These are phyloP conservation scores for Rhagologus leucostigma DNA, from an alignment of 2,113 vertebrate species.

Conservation along the genomic window DNA sequence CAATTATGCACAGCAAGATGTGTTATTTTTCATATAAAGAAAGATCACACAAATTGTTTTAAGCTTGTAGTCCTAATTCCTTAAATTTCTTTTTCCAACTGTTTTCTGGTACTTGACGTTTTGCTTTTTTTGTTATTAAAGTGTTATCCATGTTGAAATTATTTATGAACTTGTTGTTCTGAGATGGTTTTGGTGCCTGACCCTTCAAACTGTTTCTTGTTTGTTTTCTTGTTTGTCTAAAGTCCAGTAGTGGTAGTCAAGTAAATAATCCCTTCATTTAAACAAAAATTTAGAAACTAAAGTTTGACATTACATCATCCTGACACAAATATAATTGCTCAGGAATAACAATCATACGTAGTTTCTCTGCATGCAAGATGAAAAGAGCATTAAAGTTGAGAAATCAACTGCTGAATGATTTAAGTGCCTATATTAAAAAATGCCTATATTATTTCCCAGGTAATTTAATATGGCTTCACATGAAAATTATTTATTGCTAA, in stretches of 20 bases:
- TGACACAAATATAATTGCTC: not conserved
- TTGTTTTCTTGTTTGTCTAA: not conserved
- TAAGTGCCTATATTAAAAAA: not conserved
- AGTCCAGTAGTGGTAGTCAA: not conserved
- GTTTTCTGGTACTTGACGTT: not conserved
- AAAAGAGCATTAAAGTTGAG: not conserved
- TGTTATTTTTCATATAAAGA: not conserved
- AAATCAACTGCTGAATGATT: not conserved
- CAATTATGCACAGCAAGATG: accelerated
- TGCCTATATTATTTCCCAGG: not conserved
- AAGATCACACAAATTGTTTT: not conserved
- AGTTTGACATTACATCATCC: not conserved
- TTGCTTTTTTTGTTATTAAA: not conserved
- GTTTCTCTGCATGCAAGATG: not conserved
- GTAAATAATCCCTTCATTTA: not conserved
- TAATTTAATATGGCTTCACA: not conserved
- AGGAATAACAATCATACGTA: accelerated
- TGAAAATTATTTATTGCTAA: not conserved
- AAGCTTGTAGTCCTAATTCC: not conserved
- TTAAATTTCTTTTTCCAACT: not conserved
- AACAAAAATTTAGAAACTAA: not conserved
- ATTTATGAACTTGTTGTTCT: not conserved
- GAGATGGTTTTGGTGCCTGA: not conserved
- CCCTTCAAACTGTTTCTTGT: not conserved
- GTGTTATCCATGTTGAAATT: not conserved